Conservation (phyloP, 1,140 invertebrate genomes). For the Brachionus angularis region DNA sequence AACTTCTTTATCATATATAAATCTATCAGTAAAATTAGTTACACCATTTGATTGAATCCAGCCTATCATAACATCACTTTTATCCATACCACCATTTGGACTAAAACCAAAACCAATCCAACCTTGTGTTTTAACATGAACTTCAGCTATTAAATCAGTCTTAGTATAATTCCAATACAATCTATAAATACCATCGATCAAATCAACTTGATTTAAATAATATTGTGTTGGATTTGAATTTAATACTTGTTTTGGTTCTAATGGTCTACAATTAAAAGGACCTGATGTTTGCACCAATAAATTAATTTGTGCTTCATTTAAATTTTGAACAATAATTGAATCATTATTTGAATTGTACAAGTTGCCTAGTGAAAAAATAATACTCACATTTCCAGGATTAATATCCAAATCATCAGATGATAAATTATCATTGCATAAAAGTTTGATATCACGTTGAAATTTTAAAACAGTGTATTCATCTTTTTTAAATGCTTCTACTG, state of each 20-base stretch:
- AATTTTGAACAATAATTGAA: background rate
- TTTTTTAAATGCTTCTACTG: conserved; percentile 23
- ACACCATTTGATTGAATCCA: conserved; percentile 68
- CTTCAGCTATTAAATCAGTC: conserved; percentile 1
- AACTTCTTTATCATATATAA: conserved; percentile 1
- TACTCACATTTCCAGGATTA: background rate
- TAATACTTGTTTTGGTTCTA: background rate
- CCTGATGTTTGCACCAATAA: background rate
- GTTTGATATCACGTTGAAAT: conserved; percentile 21
- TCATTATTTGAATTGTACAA: background rate
- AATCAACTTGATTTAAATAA: background rate
- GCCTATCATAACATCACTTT: conserved; percentile 72
- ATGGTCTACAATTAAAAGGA: background rate
- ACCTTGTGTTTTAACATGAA: conserved; percentile 63
- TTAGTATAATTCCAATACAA: conserved; percentile 35
- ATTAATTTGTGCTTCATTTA: background rate
- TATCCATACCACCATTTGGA: conserved; percentile 70
- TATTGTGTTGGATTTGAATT: conserved; percentile 6
- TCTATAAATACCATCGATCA: conserved; percentile 22
- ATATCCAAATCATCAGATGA: conserved; percentile 30
- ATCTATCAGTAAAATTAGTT: conserved; percentile 37
- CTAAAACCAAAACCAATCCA: conserved; percentile 77
- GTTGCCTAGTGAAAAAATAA: conserved; percentile 19
- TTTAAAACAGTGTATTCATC: background rate
- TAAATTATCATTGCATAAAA: background rate